These are phyloP conservation scores for Chlamydotis undulata DNA, from an alignment of 2,113 vertebrate genomes.

Conservation along the genomic window DNA sequence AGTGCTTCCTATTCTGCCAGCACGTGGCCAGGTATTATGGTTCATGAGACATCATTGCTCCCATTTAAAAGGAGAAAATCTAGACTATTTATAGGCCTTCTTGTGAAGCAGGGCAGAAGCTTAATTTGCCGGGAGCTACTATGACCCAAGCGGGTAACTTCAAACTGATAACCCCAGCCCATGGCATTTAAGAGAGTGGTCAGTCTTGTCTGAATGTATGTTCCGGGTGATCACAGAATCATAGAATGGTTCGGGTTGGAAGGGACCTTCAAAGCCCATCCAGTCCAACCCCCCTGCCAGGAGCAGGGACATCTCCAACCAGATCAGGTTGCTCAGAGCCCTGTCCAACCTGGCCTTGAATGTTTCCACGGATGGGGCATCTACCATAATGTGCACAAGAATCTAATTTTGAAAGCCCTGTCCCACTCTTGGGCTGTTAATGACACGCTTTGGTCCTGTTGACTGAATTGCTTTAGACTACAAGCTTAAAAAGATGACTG, in stretches of 20 bases:
- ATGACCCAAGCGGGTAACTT: background rate
- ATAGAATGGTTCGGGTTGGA: no score
- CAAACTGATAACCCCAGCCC: background rate
- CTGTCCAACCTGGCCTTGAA: no score
- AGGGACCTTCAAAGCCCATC: no score
- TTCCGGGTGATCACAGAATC: background rate
- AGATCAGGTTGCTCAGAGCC: no score
- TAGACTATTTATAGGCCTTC: no score
- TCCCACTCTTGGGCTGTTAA: background rate
- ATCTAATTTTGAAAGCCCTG: background rate
- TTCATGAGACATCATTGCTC: background rate
- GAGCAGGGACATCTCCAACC: no score
- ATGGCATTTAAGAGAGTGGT: background rate
- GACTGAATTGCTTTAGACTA: background rate
- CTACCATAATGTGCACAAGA: background rate
- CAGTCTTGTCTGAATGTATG: background rate
- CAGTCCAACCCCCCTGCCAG: no score
- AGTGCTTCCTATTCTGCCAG: background rate
- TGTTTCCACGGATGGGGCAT: no score
- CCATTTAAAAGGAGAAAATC: background rate
- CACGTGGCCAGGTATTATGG: rapidly evolving
- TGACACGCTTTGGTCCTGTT: background rate
- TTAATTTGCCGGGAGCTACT: background rate
- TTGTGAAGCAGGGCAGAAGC: background rate
- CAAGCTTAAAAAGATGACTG: background rate